These are phyloP conservation scores for Myocastor coypus DNA, from an alignment of 2,113 vertebrate genomes.

Conservation along the genomic window DNA sequence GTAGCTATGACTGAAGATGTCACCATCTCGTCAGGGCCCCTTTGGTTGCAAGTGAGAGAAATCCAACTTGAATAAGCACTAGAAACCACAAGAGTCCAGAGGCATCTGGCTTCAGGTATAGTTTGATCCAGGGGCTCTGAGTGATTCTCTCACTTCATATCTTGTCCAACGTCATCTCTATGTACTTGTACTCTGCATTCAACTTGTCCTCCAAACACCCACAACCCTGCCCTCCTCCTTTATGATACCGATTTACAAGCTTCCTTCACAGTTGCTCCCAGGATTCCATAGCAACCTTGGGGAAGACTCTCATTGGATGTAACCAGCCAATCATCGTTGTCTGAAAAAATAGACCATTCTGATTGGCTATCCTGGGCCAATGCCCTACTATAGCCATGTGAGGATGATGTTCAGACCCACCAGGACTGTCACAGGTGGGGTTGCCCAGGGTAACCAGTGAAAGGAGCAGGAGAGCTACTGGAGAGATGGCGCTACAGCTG, in stretches of 20 bases:
- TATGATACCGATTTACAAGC: neutral
- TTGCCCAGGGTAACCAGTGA: neutral
- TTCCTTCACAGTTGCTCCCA: neutral
- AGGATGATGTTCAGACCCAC: neutral
- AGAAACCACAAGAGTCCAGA: neutral
- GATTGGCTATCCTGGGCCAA: neutral
- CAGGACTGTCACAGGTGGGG: neutral
- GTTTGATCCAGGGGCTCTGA: neutral
- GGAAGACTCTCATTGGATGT: neutral
- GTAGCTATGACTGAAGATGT: neutral
- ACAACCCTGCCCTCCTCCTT: no score
- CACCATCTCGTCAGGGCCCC: neutral
- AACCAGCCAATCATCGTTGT: neutral
- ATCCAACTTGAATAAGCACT: neutral
- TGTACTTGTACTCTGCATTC: neutral
- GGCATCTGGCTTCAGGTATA: neutral
- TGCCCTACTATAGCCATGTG: neutral
- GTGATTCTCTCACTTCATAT: neutral
- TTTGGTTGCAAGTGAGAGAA: slow-evolving; percentile 2
- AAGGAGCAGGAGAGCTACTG: neutral
- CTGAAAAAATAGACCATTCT: neutral
- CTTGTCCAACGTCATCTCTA: neutral
- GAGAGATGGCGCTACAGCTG: no score
- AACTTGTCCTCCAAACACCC: neutral
- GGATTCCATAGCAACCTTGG: neutral